phyloP scores from a whole-genome alignment of 1,140 invertebrate species.

The Calephelis virginiensis region DNA sequence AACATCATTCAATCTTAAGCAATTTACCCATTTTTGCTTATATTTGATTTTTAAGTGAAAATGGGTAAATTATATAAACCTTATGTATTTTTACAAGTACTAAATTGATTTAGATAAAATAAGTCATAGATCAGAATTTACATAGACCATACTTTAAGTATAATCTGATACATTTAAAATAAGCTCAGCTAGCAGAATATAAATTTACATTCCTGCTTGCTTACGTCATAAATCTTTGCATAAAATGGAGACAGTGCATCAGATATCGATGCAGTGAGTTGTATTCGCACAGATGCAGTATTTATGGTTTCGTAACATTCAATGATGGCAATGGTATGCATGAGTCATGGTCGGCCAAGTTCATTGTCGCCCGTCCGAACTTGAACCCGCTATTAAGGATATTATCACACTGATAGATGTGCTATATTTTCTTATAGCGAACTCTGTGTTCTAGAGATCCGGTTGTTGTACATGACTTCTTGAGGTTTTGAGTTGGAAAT shows the following conservation, averaged over 20 bases:
- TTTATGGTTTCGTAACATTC: slow-evolving; percentile 69
- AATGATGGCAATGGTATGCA: slow-evolving; percentile 57
- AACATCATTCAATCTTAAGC: too few relatives aligned
- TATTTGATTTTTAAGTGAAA: too few relatives aligned
- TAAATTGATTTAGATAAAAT: not conserved
- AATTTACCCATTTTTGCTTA: too few relatives aligned
- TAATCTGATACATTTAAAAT: slow-evolving; percentile 12
- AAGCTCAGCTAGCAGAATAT: slow-evolving; percentile 15
- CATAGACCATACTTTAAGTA: not conserved
- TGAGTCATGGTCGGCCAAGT: slow-evolving; percentile 74
- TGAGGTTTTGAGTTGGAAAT: too few relatives aligned
- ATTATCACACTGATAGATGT: slow-evolving; percentile 39
- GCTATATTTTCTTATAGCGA: slow-evolving; percentile 23
- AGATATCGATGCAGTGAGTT: slow-evolving; percentile 7
- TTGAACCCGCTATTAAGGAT: slow-evolving; percentile 61
- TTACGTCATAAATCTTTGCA: slow-evolving; percentile 15
- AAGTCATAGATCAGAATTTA: not conserved
- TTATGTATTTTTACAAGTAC: not conserved
- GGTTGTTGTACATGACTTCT: too few relatives aligned
- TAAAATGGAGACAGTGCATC: slow-evolving; percentile 7
- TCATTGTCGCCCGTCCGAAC: slow-evolving; percentile 74
- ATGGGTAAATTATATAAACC: too few relatives aligned
- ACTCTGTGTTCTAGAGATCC: not conserved
- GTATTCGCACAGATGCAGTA: slow-evolving; percentile 54
- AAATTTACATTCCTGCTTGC: slow-evolving; percentile 12